Base-by-base conservation (phyloP, 1,140 invertebrate genomes). In the Aplysia californica region DNA sequence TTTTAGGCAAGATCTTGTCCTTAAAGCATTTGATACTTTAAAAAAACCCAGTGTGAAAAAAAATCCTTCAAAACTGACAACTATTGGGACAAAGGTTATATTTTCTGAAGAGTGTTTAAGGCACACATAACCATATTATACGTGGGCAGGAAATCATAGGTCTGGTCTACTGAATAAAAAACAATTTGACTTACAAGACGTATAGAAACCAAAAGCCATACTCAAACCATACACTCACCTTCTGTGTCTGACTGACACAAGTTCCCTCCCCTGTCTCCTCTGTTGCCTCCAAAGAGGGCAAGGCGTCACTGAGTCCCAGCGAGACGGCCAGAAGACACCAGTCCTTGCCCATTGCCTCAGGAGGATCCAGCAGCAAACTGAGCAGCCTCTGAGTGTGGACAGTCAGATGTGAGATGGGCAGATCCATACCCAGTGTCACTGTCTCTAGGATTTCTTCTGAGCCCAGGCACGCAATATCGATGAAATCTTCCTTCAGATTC, bases 261-360 rank as follows among this genome's bases (percentile, higher is more conserved):
- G 2, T 91, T 92, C 35, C 89, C 86, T 65, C 91, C 91, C 21
- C 88, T 82, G 23, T 79, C 80, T 31, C 67, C 81, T 84, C 56
- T 87, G 84, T 56, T 86, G 83, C 15, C 82, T 85, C 33, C 82
- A 92, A 75, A 29, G 88, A 85, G 18, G 92, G 92, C 21, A 93
- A 78, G 65, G 90, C 87, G 61, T 93, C 91, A 33, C 91, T 86
- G 67, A 94, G 88, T 31, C 94, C 94, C 36, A 96, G 87, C 76
- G 93, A 91, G 0, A 96, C 92, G 3, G 95, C 95, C 36, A 96
- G 87, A 71, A 96, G 90, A 86, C 94, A 95, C 95, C 95, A 96
- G 86, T 96, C 95, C 78, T 93, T 91, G 18, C 95, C 95, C 84
- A 95, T 93, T 2, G 92, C 91, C 86, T 96, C 94, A 6, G 93